Base-by-base conservation (phyloP, 2,888 invertebrate genomes). In the Tetragnatha montana region DNA sequence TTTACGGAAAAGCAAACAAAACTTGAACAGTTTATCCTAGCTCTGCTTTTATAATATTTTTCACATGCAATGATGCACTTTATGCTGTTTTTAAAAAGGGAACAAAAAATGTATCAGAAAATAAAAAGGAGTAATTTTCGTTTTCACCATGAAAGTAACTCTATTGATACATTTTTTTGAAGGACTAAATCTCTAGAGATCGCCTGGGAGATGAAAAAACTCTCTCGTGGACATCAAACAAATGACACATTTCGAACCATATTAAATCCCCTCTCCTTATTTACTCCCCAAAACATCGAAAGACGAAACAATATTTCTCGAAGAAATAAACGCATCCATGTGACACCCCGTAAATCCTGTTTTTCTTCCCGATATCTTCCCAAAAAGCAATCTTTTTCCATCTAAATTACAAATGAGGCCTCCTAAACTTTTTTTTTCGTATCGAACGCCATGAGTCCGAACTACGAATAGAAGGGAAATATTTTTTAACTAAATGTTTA, bases 401-500 rank as follows among this genome's bases (percentile, higher is more conserved):
- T 81, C 68, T 81, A 49, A 70, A 81, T 81, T 70, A 81, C 81
- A 81, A 70, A 78, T 81, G 69, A 81, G 80, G 81, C 35, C 35
- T 81, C 70, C 69, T 49, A 81, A 81, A 81, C 70, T 81, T 81
- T 81, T 69, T 69, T 50, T 70, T 50, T 51, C 51, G 19, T 7
- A 35, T 14, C 12, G 73, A 73, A 51, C 51, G 81, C 50, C 60
- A 83, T 68, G 68, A 68, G 68, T 51, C 75, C 74, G 74, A 83
- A 83, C 83, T 74, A 75, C 75, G 8, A 74, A 75, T 8, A 68
- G 78, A 80, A 68, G 21, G 81, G 70, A 81, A 73, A 87, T 19
- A 76, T 76, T 81, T 87, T 84, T 85, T 87, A 51, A 80, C 76
- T 81, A 82, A 87, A 81, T 87, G 87, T 87, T 87, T 87, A 87